Evolutionary conservation across 2,888 invertebrate genomes (phyloP), one percentile per base, ranked within the genome.

Genomic region (Hirtodrosophila trivittata): DNA sequence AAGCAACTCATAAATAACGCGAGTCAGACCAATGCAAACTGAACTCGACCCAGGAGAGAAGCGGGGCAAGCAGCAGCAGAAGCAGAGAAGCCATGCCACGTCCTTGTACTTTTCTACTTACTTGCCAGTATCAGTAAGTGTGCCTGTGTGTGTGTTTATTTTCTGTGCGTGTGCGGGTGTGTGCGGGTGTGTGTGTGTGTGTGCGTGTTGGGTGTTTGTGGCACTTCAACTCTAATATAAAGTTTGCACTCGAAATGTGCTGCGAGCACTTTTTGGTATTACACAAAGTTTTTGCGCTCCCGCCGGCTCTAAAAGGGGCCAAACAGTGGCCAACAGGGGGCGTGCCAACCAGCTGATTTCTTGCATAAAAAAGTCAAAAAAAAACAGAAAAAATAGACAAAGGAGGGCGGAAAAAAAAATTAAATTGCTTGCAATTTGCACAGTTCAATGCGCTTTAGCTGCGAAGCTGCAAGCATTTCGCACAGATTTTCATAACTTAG

Each of bases 341-440:
- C 37, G 57, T 54, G 63, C 45, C 57, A 57, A 59, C 54, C 60
- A 66, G 75, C 75, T 77, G 80, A 69, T 77, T 77, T 77, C 66
- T 58, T 56, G 54, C 69, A 62, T 65, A 65, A 52, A 59, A 65
- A 56, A 57, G 43, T 41, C 13, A 57, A 46, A 32, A 42, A 32
- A 33, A 32, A 45, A 43, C n/a, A n/a, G 42, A 41, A 38, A 28
- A 49, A 45, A 56, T 26, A 42, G 30, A 49, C 45, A 33, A 25
- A 54, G 9, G 21, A 8, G 8, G 16, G 38, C 1, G 21, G 35
- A 42, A 37, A 56, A 50, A 37, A 77, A 81, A 81, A 85, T 85
- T 84, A 86, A 85, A 85, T 82, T 86, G 86, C 80, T 75, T 63
- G 73, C 85, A 86, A 86, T 85, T 86, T 86, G 76, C 85, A 86